Evolutionary conservation across 2,888 invertebrate genomes (phyloP).

Genomic region (Lasioglossum malachurum): DNA sequence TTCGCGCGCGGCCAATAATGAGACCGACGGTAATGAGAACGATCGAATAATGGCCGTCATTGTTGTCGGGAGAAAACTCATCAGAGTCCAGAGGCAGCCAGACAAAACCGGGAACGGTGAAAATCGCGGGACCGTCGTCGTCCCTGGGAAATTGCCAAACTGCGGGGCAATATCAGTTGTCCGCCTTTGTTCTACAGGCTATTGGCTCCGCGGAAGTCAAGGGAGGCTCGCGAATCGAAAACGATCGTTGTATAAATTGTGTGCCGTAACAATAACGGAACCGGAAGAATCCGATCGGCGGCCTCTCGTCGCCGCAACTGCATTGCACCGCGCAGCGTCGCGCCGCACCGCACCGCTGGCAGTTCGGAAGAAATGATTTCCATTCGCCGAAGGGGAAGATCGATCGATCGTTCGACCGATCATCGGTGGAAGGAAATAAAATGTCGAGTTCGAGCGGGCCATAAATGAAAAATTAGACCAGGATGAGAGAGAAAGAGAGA

Average conservation of each 20-base stretch:
- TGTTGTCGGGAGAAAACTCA: slow-evolving; percentile 10
- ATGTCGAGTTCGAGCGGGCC: background rate
- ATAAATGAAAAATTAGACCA: background rate
- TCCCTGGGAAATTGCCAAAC: slow-evolving; percentile 47
- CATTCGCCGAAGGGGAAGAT: background rate
- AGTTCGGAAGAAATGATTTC: background rate
- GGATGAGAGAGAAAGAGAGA: background rate
- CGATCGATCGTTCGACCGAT: background rate
- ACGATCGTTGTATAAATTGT: slow-evolving; percentile 40
- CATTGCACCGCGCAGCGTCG: background rate
- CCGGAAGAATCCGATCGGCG: background rate
- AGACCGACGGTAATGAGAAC: background rate
- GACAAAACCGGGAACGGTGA: slow-evolving; percentile 32
- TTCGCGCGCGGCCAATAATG: slow-evolving; percentile 8
- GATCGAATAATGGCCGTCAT: slow-evolving; percentile 13
- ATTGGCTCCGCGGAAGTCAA: slow-evolving; percentile 42
- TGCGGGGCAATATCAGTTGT: slow-evolving; percentile 47
- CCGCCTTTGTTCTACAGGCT: slow-evolving; percentile 32
- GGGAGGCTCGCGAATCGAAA: slow-evolving; percentile 33
- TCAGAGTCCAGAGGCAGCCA: slow-evolving; percentile 4
- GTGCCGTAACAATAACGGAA: slow-evolving; percentile 22
- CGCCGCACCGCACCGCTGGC: background rate
- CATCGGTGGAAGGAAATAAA: background rate
- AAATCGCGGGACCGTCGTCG: slow-evolving; percentile 24
- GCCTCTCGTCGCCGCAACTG: background rate